Base-by-base conservation (phyloP, 2,888 invertebrate genomes). In the Parnassius orleans region DNA sequence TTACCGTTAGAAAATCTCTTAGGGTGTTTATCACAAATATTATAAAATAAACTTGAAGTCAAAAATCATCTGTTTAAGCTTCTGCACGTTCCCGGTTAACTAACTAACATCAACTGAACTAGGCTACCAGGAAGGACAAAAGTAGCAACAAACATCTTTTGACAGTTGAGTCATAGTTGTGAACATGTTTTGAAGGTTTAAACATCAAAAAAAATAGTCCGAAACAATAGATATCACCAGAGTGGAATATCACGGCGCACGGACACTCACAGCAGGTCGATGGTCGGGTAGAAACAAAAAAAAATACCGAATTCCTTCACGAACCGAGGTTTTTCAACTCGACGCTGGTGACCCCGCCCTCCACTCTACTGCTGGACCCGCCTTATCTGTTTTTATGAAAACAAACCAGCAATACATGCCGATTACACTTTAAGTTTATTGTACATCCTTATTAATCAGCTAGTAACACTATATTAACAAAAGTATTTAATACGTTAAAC, bases 251-350 rank as follows among this genome's bases (percentile, higher is more conserved):
- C 33, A 33, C 9, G 62, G 12, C 52, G 55, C 60, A 14, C 19
- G 44, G 3, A 55, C 42, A 14, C 48, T 15, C 50, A 42, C 55
- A 54, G 61, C 70, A 70, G 70, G 71, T 72, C 68, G 71, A 68
- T 66, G 67, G 64, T 73, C 70, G 71, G 69, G 65, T 73, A 65
- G 66, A 71, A 69, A 75, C 63, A 75, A 72, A 76, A 74, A 69
- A 72, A 70, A 66, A 67, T 69, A 67, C 70, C 74, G 71, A 80
- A 86, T 85, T 83, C 83, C 79, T 78, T 73, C 84, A 84, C 84
- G 81, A 72, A 68, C 69, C 53, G 64, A 81, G 84, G 81, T 79
- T 79, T 80, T 80, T 84, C 71, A 82, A 82, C 84, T 78, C 79
- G 53, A 54, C 43, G 55, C 24, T 55, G 48, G 48, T 50, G 55